Conservation (phyloP, 2,888 invertebrate genomes). For the Agriopis marginaria region DNA sequence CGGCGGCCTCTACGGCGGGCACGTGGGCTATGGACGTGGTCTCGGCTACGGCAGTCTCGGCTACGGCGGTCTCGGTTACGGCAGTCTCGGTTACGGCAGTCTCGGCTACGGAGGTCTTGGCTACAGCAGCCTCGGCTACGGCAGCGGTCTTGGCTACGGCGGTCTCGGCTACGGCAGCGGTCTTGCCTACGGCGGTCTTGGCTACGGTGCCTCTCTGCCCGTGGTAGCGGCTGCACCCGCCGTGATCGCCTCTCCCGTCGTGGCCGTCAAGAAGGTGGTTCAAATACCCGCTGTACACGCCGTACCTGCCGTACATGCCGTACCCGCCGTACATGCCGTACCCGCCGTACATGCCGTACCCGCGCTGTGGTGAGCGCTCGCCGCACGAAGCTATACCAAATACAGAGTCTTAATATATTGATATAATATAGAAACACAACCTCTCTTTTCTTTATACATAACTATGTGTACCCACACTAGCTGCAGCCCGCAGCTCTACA, state of each 20-base stretch:
- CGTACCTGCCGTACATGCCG: slow-evolving; percentile 60
- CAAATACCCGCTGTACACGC: neutral
- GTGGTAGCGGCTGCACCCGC: slow-evolving; percentile 16
- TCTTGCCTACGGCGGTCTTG: slow-evolving; percentile 38
- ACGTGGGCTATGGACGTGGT: slow-evolving; percentile 10
- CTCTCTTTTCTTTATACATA: neutral
- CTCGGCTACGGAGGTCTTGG: slow-evolving; percentile 40
- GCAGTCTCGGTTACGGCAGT: slow-evolving; percentile 18
- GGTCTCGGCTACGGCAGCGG: slow-evolving; percentile 27
- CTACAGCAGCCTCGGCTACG: slow-evolving; percentile 40
- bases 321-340: slow-evolving; percentile 44
- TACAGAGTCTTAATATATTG: slow-evolving; percentile 12
- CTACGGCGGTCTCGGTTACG: slow-evolving; percentile 40
- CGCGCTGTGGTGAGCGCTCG: slow-evolving; percentile 24
- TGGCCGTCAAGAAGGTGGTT: slow-evolving; percentile 45
- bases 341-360: slow-evolving; percentile 16
- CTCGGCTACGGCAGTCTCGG: slow-evolving; percentile 39
- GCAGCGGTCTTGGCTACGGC: slow-evolving; percentile 33
- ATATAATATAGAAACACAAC: neutral
- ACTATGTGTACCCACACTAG: neutral
- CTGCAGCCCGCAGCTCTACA: too few species aligned
- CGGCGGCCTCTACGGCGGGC: slow-evolving; percentile 34
- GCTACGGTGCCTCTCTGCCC: slow-evolving; percentile 24
- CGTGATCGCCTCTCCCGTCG: slow-evolving; percentile 45
- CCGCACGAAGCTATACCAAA: slow-evolving; percentile 18